Base-by-base conservation (phyloP, 1,140 invertebrate genomes). In the Ephestia elutella region DNA sequence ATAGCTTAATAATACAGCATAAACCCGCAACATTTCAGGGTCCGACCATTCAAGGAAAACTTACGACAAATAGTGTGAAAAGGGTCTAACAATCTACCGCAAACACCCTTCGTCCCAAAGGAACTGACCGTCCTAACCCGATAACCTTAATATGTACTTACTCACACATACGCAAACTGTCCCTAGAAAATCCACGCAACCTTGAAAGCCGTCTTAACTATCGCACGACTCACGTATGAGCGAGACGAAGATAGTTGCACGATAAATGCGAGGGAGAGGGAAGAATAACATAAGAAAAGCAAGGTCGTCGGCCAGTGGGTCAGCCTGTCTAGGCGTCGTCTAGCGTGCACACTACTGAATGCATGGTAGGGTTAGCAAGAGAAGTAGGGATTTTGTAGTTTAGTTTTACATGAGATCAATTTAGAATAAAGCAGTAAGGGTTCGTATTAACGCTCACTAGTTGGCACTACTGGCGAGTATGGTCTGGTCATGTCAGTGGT, bases 231-330 rank as follows among this genome's bases (percentile, higher is more conserved):
- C 30, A 68, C 70, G 58, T 57, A 70, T 49, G 73, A 76, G 54
- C 3, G 66, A 64, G 68, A 76, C 32, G 49, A 57, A 3, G 5
- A 35, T 15, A 66, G 20, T 57, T 5, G 21, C 49, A 49, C 48
- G 35, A 59, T 54, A 13, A 20, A 20, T 8, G 77, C 60, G 71
- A 13, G 78, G 10, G 78, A 59, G 82, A 85, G 59, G 70, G 63
- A 62, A 68, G 59, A 78, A 83, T 60, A 85, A 85, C 84, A 82
- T 82, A 87, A 87, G 84, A 87, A 82, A 80, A 56, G 69, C 78
- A 81, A 86, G 79, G 84, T 80, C 80, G 73, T 62, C 77, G 80
- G 82, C 63, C 80, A 84, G 72, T 85, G 76, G 82, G 82, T 85
- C 82, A 87, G 60, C 60, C 50, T 67, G 84, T 87, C 84, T 87